Evolutionary conservation across 2,888 invertebrate genomes (phyloP).

Genomic region (Bellardia pandia): DNA sequence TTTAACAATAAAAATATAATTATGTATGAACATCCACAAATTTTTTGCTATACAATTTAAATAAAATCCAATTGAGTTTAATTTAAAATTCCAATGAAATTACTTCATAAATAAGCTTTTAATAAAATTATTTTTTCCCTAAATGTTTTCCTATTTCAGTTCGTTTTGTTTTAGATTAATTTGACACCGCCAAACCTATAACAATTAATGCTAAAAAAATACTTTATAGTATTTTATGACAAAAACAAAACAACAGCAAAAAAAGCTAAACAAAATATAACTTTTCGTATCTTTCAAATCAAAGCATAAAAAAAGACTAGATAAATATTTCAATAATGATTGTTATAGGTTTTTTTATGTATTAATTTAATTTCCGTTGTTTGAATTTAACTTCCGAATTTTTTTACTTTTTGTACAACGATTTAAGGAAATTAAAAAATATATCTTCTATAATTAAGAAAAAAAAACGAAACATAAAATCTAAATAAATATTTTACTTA

Average conservation of each 20-base stretch:
- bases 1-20: no score
- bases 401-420: conserved; percentile 19
- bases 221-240: no score
- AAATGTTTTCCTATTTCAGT: no score
- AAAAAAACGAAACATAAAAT: background rate
- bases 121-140: no score
- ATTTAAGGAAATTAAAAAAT: conserved; percentile 59
- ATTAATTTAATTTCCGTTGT: conserved; percentile 56
- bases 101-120: no score
- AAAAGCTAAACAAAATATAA: background rate
- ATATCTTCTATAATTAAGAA: background rate
- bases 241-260: background rate
- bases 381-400: conserved; percentile 38
- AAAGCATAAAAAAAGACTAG: background rate
- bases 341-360: conserved; percentile 6
- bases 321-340: conserved; percentile 20
- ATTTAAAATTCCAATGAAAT: no score
- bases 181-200: no score
- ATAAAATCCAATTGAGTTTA: no score
- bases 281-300: background rate
- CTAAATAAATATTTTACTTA: background rate
- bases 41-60: no score
- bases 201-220: no score
- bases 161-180: no score
- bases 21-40: no score